phyloP scores from a whole-genome alignment of 1,140 invertebrate species.

The Pseudomyrmex flavicornis region DNA sequence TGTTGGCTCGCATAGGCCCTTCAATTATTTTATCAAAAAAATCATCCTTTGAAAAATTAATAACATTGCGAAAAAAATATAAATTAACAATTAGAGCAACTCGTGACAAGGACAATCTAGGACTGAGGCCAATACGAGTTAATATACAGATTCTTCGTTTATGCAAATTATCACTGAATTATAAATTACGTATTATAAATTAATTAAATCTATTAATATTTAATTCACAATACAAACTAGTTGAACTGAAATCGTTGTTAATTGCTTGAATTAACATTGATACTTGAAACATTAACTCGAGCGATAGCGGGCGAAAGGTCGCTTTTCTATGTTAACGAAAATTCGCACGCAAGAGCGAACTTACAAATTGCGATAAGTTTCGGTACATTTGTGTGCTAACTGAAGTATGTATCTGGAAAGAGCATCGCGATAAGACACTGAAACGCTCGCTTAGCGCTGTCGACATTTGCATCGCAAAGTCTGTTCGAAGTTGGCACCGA shows the following conservation, averaged over 20 bases:
- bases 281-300: not conserved
- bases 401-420: conserved; percentile 19
- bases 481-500: conserved; percentile 35
- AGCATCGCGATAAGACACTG: conserved; percentile 48
- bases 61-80: too few relatives aligned
- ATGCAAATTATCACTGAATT: too few relatives aligned
- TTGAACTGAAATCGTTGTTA: not conserved
- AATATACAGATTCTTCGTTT: too few relatives aligned
- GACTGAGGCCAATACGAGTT: too few relatives aligned
- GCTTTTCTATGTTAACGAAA: conserved; percentile 26
- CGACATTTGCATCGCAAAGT: conserved; percentile 41
- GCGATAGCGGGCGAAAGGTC: not conserved
- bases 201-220: too few relatives aligned
- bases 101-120: too few relatives aligned
- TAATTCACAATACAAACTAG: too few relatives aligned
- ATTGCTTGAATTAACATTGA: conserved; percentile 21
- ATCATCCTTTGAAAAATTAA: too few relatives aligned
- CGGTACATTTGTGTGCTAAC: conserved; percentile 23
- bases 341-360: conserved; percentile 28
- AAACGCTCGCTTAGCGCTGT: conserved; percentile 31
- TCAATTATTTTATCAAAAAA: too few relatives aligned
- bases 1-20: too few relatives aligned
- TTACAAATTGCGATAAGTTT: conserved; percentile 54
- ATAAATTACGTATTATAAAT: too few relatives aligned
- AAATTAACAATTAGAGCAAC: too few relatives aligned